phyloP scores from a whole-genome alignment of 2,888 invertebrate species.

The Luperina nickerlii region DNA sequence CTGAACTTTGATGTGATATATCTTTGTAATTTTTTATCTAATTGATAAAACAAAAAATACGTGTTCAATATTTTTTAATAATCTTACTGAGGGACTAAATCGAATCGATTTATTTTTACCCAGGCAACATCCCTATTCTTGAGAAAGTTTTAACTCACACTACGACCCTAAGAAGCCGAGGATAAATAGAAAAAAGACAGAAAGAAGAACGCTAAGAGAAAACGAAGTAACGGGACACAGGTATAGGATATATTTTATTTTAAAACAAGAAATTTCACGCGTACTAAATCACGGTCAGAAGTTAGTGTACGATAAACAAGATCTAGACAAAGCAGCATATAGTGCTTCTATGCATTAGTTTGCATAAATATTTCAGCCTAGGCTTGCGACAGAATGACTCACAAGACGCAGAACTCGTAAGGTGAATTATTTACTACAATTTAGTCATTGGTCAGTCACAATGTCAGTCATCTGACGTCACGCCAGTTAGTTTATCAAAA shows the following conservation, averaged over 20 bases:
- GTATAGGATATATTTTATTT: not conserved
- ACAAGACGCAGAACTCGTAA: constrained; percentile 29
- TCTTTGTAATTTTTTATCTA: too few species aligned
- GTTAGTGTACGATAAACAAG: not conserved
- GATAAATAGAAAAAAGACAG: not conserved
- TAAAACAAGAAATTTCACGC: not conserved
- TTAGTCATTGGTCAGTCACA: constrained; percentile 11
- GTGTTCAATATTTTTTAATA: too few species aligned
- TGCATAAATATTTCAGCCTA: constrained; percentile 32
- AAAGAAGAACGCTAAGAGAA: not conserved
- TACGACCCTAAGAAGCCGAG: not conserved
- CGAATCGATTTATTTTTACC: too few species aligned
- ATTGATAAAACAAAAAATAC: too few species aligned
- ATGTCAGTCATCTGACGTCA: constrained; percentile 36
- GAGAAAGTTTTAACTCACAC: not conserved
- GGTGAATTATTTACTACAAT: constrained; percentile 40
- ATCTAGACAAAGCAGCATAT: not conserved
- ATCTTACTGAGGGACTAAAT: too few species aligned
- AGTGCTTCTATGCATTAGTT: constrained; percentile 12
- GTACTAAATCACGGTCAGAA: not conserved
- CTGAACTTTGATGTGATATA: too few species aligned
- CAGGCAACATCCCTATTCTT: too few species aligned
- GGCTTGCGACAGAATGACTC: constrained; percentile 39
- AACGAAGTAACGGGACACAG: not conserved
- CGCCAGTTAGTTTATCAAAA: constrained; percentile 16